Evolutionary conservation across 2,888 invertebrate genomes (phyloP).

Genomic region (Spodoptera picta): DNA sequence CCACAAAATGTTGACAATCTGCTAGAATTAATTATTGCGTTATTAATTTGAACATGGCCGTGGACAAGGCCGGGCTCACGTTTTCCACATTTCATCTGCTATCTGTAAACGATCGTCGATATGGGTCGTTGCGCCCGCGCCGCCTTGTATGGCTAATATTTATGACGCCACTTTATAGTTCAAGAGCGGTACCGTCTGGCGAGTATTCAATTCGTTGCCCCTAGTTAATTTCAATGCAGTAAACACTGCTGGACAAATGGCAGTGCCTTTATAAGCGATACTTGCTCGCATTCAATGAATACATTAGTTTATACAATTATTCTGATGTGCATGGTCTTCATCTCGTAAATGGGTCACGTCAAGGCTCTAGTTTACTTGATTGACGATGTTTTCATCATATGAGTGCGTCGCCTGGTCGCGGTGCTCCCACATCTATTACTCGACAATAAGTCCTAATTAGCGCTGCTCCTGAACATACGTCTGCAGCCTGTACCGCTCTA

Average conservation of each 20-base stretch:
- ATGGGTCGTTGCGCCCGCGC: conserved; percentile 30
- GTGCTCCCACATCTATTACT: conserved; percentile 39
- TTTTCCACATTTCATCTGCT: conserved; percentile 28
- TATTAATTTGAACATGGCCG: conserved; percentile 16
- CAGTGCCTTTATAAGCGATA: conserved; percentile 27
- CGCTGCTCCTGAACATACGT: conserved; percentile 3
- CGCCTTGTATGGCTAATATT: conserved; percentile 51
- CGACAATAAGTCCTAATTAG: conserved; percentile 34
- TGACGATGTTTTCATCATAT: conserved; percentile 2
- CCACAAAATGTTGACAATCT: conserved; percentile 26
- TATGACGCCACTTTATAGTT: conserved; percentile 50
- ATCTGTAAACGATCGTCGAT: conserved; percentile 9
- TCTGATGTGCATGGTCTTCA: conserved; percentile 1
- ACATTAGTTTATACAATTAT: conserved; percentile 17
- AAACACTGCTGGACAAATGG: conserved; percentile 28
- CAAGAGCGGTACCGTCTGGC: conserved; percentile 45
- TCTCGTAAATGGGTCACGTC: too few species aligned
- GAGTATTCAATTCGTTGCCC: conserved; percentile 33
- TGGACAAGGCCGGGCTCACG: conserved; percentile 26
- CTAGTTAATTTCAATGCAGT: conserved; percentile 42
- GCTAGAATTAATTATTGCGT: conserved; percentile 13
- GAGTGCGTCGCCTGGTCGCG: not conserved
- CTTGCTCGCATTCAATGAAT: conserved; percentile 27
- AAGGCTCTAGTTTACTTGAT: not conserved
- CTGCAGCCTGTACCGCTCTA: conserved; percentile 19